These are phyloP conservation scores for Stenolophus ochropezus DNA, from an alignment of 2,888 invertebrate species.

Conservation along the genomic window DNA sequence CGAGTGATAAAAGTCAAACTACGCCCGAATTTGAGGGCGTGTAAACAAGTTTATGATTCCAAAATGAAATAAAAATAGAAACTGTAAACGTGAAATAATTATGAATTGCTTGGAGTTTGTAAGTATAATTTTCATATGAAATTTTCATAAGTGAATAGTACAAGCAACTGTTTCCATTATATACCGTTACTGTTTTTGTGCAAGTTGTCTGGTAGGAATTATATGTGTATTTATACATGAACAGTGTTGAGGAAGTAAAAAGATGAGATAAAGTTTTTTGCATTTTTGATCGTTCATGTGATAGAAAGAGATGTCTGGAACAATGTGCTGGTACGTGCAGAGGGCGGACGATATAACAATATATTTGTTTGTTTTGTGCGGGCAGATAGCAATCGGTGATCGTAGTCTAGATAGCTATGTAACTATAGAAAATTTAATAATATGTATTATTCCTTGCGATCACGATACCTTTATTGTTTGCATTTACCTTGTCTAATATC, in stretches of 20 bases:
- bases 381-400: slow-evolving; percentile 50
- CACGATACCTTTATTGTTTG: slow-evolving; percentile 55
- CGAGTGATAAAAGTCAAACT: too few species aligned
- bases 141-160: too few species aligned
- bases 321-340: slow-evolving; percentile 38
- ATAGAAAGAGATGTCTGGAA: slow-evolving; percentile 22
- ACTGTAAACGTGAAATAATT: too few species aligned
- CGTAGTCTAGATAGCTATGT: slow-evolving; percentile 48
- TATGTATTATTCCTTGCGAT: slow-evolving; percentile 54
- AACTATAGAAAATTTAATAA: slow-evolving; percentile 58
- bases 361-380: slow-evolving; percentile 57
- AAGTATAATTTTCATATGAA: too few species aligned
- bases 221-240: slow-evolving; percentile 3
- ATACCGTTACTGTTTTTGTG: background rate
- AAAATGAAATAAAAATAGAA: too few species aligned
- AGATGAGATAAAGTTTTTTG: slow-evolving; percentile 41
- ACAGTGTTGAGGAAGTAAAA: background rate
- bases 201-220: background rate
- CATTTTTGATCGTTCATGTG: slow-evolving; percentile 26
- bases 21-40: too few species aligned
- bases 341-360: slow-evolving; percentile 48
- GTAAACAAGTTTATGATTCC: too few species aligned
- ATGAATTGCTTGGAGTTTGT: too few species aligned
- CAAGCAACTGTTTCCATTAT: background rate
- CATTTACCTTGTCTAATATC: slow-evolving; percentile 53